Conservation (phyloP, 1,140 invertebrate genomes). For the Leptoteleia sp. region DNA sequence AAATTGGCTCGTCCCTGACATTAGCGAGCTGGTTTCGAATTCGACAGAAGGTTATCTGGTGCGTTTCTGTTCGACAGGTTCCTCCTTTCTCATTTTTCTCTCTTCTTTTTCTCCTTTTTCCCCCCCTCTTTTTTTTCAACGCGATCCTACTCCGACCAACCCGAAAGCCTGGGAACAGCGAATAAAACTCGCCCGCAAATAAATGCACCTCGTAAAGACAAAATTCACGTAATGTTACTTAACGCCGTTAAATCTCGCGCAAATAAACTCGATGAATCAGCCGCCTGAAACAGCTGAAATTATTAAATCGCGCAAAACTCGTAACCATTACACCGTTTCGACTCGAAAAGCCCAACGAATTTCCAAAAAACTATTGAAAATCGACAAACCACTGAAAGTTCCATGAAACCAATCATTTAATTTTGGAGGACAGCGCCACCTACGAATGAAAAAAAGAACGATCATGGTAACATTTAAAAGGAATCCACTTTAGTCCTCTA, state of each 20-base stretch:
- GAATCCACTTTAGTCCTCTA: too few relatives aligned
- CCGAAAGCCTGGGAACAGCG: constrained; percentile 26
- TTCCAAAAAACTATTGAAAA: too few relatives aligned
- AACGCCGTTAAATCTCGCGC: background rate
- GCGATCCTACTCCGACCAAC: constrained; percentile 2
- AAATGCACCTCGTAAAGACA: constrained; percentile 26
- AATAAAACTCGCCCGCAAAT: constrained; percentile 22
- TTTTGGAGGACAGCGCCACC: background rate
- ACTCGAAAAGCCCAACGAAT: too few relatives aligned
- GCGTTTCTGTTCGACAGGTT: constrained; percentile 55
- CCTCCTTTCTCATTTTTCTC: constrained; percentile 60
- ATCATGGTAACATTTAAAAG: too few relatives aligned
- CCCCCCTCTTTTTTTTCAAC: too few relatives aligned
- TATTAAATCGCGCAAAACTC: too few relatives aligned
- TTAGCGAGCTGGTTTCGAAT: constrained; percentile 68
- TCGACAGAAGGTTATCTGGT: constrained; percentile 65
- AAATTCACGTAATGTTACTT: constrained; percentile 22
- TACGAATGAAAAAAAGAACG: background rate
- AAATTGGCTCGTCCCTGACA: constrained; percentile 68
- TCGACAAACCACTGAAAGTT: too few relatives aligned
- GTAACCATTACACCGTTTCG: too few relatives aligned
- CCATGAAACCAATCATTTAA: too few relatives aligned
- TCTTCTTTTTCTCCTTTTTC: too few relatives aligned
- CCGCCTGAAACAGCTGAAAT: too few relatives aligned
- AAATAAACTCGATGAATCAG: too few relatives aligned